Conservation (phyloP, 2,797 vertebrate species). For the Darevskia nairensis region DNA sequence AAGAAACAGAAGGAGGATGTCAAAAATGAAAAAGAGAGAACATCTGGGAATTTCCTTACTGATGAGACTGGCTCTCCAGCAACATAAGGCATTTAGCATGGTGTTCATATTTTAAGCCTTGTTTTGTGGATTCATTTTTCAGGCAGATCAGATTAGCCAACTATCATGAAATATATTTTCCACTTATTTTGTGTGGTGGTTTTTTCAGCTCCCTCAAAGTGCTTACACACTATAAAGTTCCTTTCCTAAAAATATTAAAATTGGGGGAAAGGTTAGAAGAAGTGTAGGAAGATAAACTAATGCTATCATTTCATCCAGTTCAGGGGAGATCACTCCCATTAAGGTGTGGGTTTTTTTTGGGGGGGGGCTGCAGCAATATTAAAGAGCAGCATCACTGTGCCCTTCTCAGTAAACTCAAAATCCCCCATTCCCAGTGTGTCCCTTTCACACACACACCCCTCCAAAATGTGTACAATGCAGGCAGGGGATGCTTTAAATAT, state of each 20-base stretch:
- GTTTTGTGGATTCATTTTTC: constrained; percentile 61
- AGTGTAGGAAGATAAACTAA: neutral
- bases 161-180: constrained; percentile 13
- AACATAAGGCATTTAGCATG: constrained; percentile 59
- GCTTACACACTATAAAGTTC: neutral
- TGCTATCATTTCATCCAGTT: neutral
- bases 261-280: neutral
- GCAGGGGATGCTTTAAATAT: no score
- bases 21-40: constrained; percentile 56
- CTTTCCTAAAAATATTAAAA: neutral
- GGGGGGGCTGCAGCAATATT: neutral
- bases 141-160: neutral
- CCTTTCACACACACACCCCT: no score
- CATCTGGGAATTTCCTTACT: constrained; percentile 49
- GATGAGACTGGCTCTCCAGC: constrained; percentile 46
- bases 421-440: no score
- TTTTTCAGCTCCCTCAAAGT: constrained; percentile 19
- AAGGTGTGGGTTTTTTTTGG: neutral
- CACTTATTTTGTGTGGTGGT: constrained; percentile 7
- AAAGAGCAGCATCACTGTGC: neutral
- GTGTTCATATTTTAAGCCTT: constrained; percentile 59
- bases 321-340: no score
- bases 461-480: no score
- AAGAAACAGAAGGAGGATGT: constrained; percentile 42
- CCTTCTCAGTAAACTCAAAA: neutral